phyloP scores from a whole-genome alignment of 2,113 vertebrate genomes.

The Onychostoma macrolepis region DNA sequence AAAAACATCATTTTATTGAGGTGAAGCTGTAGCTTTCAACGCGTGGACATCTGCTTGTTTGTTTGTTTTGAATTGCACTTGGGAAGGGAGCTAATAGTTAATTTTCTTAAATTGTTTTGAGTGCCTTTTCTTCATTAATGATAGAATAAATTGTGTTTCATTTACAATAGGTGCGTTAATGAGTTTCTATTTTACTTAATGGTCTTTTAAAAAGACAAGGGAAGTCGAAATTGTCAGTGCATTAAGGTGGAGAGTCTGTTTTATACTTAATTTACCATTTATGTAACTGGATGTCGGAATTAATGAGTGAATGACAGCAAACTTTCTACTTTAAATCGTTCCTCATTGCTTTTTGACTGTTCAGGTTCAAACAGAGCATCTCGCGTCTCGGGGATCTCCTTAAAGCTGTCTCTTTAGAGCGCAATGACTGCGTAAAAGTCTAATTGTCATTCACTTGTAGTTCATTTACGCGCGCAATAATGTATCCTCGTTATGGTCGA shows the following conservation, averaged over 20 bases:
- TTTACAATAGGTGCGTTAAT: neutral
- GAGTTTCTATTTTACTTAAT: neutral
- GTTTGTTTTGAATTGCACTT: neutral
- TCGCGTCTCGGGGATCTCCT: neutral
- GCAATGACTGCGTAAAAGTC: neutral
- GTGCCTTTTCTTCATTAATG: neutral
- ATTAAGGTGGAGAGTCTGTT: conserved; percentile 25
- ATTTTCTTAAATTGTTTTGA: neutral
- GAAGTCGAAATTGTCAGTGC: conserved; percentile 55
- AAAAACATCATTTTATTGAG: conserved; percentile 72
- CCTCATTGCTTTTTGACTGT: neutral
- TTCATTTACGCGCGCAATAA: conserved; percentile 33
- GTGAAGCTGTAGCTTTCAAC: neutral
- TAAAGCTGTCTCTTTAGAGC: neutral
- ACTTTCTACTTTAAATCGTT: neutral
- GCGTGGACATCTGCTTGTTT: neutral
- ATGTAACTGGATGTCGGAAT: neutral
- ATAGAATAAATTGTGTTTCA: neutral
- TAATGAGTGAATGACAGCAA: neutral
- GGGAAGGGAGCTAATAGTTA: neutral
- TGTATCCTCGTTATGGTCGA: neutral
- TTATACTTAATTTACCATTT: neutral
- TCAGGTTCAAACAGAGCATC: neutral
- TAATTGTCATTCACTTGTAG: neutral
- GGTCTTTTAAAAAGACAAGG: neutral